Base-by-base conservation (phyloP, 92 coral and sea anemone species). In the Porites evermanni region DNA sequence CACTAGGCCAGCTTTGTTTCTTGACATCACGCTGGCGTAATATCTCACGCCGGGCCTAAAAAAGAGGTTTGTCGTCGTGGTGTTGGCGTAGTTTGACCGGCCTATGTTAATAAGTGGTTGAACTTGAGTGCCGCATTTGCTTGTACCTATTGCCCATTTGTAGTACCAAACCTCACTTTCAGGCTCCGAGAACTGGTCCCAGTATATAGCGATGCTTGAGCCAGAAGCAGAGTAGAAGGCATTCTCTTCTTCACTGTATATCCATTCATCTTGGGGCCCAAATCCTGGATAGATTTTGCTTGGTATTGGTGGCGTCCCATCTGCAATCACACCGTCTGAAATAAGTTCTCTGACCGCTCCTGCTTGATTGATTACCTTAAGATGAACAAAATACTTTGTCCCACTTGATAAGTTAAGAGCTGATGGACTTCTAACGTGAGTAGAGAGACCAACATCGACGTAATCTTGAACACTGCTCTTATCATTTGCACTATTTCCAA, bases 131-230 rank as follows among this genome's bases (percentile, higher is more conserved):
- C 97, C 98, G 81, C 98, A 96, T 53, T 80, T 87, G 52, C 87
- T 85, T 47, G 94, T 94, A 7, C 98, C 98, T 16, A 96, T 91
- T 23, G 97, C 94, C 98, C 98, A 96, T 75, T 94, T 96, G 87
- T 94, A 96, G 83, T 81, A 96, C 98, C 98, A 96, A 6, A 96
- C 32, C 70, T 94, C 95, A 75, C 98, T 96, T 75, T 96, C 98
- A 12, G 59, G 91, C 79, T 96, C 98, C 44, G 69, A 74, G 81
- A 96, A 96, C 12, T 86, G 81, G 44, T 81, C 32, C 98, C 98
- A 96, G 80, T 92, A 79, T 50, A 90, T 93, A 17, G 88, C 87
- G 14, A 96, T 80, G 52, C 77, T 80, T 12, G 87, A 71, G 21
- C 80, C 53, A 12, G 79, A 72, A 2, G 92, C 89, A 14, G 92